phyloP scores from a whole-genome alignment of 2,797 vertebrate species.

The Catharus ustulatus region DNA sequence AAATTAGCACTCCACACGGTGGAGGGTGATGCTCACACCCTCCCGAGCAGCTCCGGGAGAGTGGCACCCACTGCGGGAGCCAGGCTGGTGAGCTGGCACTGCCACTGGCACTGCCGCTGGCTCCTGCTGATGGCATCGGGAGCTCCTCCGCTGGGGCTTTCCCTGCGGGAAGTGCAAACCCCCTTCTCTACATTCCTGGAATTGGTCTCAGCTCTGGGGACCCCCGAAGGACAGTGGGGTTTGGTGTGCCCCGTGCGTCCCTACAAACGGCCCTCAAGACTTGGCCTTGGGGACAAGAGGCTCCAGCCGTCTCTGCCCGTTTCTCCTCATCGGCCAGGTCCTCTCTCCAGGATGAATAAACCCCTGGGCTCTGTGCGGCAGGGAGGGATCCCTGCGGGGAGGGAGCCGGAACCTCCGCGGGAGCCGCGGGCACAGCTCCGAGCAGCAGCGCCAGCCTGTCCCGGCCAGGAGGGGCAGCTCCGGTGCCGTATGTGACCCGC shows the following conservation, averaged over 20 bases:
- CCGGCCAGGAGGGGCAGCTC: neutral
- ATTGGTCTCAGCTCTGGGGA: rapidly evolving
- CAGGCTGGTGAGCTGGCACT: rapidly evolving
- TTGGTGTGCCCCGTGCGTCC: rapidly evolving
- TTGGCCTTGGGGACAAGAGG: neutral
- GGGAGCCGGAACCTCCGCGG: no score
- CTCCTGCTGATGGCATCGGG: neutral
- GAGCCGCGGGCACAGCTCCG: rapidly evolving
- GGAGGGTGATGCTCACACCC: neutral
- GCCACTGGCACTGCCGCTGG: neutral
- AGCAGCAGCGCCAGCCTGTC: neutral
- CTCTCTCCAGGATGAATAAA: neutral
- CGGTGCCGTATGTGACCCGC: neutral
- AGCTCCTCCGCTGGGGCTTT: neutral
- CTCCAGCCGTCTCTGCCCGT: neutral
- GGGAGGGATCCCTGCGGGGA: no score
- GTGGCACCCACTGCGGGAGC: neutral
- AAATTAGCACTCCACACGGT: rapidly evolving
- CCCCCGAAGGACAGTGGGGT: neutral
- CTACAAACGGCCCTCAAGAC: rapidly evolving
- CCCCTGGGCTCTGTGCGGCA: no score
- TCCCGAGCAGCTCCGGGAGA: rapidly evolving
- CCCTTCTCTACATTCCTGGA: neutral
- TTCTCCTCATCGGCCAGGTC: rapidly evolving
- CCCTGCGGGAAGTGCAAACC: neutral